A percentile compares a stretch with the other conserved stretches of the same genome.
These are phyloP conservation scores for Astropecten irregularis DNA, from an alignment of 53 echinoderm and acorn worm species.

Conservation along the genomic window DNA sequence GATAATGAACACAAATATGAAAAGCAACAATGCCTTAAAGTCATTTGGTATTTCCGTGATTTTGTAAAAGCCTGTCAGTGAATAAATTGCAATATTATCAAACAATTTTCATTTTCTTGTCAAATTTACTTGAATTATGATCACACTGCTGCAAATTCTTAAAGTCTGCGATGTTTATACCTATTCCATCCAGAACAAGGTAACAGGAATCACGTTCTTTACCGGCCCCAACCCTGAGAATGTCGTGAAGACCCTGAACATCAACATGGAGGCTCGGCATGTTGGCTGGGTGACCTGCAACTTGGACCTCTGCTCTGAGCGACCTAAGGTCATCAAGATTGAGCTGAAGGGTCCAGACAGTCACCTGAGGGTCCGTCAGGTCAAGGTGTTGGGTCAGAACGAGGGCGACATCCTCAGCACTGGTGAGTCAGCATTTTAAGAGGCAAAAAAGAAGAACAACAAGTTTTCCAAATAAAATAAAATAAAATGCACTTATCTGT, in stretches of 20 bases:
- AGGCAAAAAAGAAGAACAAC: no score
- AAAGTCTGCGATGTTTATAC: no score
- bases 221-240: conserved; percentile 69
- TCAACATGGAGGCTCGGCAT: conserved; percentile 75
- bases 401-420: conserved; percentile 77
- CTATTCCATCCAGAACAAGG: conserved; percentile 97
- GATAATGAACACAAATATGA: no score
- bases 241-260: conserved; percentile 68
- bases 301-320: conserved; percentile 64
- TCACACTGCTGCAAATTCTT: no score
- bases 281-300: conserved; percentile 94
- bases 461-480: no score
- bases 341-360: conserved; percentile 96
- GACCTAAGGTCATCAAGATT: conserved; percentile 78
- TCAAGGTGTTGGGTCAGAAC: conserved; percentile 83
- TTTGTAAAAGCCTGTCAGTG: no score
- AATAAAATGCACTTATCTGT: no score
- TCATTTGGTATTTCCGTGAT: no score
- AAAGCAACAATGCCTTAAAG: no score
- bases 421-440: conserved; percentile 69
- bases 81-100: no score
- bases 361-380: conserved; percentile 88
- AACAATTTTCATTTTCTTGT: no score
- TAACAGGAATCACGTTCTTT: conserved; percentile 74
- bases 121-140: not conserved